phyloP scores from a whole-genome alignment of 2,888 invertebrate genomes.

The Cantharis flavilabris region DNA sequence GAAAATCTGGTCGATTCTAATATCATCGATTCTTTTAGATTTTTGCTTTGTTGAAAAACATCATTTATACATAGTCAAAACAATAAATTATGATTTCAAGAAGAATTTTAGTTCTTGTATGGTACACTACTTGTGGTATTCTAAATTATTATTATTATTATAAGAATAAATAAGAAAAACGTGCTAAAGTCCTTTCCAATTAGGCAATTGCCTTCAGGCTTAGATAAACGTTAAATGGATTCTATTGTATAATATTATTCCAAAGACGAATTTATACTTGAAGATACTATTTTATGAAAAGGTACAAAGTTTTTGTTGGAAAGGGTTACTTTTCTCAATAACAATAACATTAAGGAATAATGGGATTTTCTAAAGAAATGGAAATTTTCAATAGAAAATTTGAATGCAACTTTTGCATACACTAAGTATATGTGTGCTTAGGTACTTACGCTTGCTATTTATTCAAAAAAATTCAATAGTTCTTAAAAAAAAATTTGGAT shows the following conservation, averaged over 20 bases:
- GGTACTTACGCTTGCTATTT: not conserved
- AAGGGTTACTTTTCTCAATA: not conserved
- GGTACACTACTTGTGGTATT: not conserved
- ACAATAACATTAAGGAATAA: not conserved
- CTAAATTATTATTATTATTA: no score
- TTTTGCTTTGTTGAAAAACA: not conserved
- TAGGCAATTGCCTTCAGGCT: not conserved
- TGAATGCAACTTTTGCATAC: not conserved
- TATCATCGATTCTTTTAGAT: not conserved
- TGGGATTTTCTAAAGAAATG: not conserved
- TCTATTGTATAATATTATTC: not conserved
- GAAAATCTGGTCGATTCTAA: not conserved
- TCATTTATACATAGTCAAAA: not conserved
- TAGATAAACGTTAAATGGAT: not conserved
- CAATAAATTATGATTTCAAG: not conserved
- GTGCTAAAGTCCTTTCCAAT: not conserved
- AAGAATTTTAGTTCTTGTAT: not conserved
- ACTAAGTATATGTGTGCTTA: no score
- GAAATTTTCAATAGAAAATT: not conserved
- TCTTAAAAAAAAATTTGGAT: not conserved
- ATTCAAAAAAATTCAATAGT: not conserved
- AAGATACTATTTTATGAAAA: not conserved
- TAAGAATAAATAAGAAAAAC: not conserved
- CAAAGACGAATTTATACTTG: not conserved
- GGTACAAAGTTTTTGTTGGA: not conserved